phyloP scores from a whole-genome alignment of 2,113 vertebrate genomes.

The Fulica atra region DNA sequence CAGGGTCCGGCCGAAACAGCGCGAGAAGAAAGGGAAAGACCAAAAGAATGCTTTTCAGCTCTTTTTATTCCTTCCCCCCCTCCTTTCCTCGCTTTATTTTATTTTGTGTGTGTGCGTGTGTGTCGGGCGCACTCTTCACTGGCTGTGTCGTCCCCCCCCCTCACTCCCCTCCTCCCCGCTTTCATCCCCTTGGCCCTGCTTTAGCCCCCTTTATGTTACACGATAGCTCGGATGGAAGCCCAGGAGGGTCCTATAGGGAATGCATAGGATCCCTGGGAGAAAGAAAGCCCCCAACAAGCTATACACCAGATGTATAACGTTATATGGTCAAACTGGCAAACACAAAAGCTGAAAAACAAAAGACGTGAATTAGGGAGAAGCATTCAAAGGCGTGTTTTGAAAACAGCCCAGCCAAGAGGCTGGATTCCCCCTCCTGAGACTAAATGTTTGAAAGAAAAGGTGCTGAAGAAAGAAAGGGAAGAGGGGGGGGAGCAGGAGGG shows the following conservation, averaged over 20 bases:
- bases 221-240: conserved; percentile 87
- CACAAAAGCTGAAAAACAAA: conserved; percentile 98
- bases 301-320: conserved; percentile 99
- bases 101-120: conserved; percentile 42
- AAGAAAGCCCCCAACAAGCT: conserved; percentile 91
- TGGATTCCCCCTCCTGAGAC: conserved; percentile 88
- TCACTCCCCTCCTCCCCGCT: conserved; percentile 47
- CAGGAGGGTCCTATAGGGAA: conserved; percentile 86
- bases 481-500: conserved; percentile 32
- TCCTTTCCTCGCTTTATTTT: neutral
- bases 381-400: conserved; percentile 99
- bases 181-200: conserved; percentile 76
- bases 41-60: conserved; percentile 85
- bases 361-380: conserved; percentile 94
- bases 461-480: conserved; percentile 85
- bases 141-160: neutral
- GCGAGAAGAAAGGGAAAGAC: conserved; percentile 76
- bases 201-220: conserved; percentile 90
- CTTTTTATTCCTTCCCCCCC: conserved; percentile 61
- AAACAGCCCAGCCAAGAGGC: conserved; percentile 98
- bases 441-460: conserved; percentile 88
- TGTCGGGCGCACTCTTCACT: conserved; percentile 20
- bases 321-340: conserved; percentile 99
- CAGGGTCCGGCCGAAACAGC: conserved; percentile 76
- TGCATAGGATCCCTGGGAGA: conserved; percentile 87